Evolutionary conservation across 92 coral and sea anemone genomes (phyloP), one percentile per base, ranked within the genome.

Genomic region (Porites cylindrica): DNA sequence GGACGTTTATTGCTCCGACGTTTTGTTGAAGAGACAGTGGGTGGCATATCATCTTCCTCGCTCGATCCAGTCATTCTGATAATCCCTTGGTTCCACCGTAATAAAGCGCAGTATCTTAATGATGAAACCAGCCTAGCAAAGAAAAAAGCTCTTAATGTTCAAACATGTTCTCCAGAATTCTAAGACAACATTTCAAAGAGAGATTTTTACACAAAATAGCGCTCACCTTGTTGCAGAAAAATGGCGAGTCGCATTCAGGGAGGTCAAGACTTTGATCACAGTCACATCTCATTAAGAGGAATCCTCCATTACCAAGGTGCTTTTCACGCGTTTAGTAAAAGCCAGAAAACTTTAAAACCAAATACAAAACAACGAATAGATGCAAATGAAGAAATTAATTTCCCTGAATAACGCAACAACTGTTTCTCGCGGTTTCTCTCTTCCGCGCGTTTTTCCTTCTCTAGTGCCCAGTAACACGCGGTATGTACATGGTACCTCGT

Each of bases 21-120:
- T 23, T 83, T 83, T 51, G 21, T 83, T 16, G 75, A 13, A 51
- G 80, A 83, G 73, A 75, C 19, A 64, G 47, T 83, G 0, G 29
- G 62, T 52, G 51, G 51, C 51, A 73, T 16, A 2, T 62, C 81
- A 58, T 0, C 69, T 51, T 24, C 75, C 10, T 83, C 80, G 53
- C 87, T 83, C 24, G 87, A 83, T 13, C 18, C 80, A 58, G 64
- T 50, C 80, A 83, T 83, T 13, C 17, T 74, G 47, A 38, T 38
- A 5, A 38, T 38, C 1, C 32, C 1, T 10, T 52, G 26, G 19
- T 7, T 64, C 51, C 43, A 32, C 8, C 19, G 19, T 3, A 21
- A 8, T 29, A 26, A 51, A 79, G 63, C 51, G 23, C 32, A n/a
- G 9, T 53, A 29, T 58, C 59, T 38, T 43, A 10, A 10, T 17